phyloP scores from a whole-genome alignment of 2,888 invertebrate genomes.

The Melikaiella ostensackeni region DNA sequence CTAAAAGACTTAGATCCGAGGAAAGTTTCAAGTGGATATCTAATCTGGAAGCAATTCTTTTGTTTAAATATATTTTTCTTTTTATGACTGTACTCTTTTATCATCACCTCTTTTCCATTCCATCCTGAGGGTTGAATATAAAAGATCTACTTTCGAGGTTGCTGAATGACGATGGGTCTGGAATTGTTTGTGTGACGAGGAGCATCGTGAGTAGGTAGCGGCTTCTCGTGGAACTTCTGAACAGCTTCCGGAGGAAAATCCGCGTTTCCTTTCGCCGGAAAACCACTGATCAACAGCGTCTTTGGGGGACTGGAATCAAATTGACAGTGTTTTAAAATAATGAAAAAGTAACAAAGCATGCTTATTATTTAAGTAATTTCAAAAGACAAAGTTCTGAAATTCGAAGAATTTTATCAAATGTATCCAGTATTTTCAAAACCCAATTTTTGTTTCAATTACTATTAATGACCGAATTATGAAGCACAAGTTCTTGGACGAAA shows the following conservation, averaged over 20 bases:
- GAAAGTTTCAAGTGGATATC: conserved; percentile 16
- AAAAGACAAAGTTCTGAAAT: too few relatives aligned
- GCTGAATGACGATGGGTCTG: conserved; percentile 87
- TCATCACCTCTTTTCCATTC: background rate
- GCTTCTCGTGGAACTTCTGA: conserved; percentile 88
- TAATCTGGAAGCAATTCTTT: background rate
- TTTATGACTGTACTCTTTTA: conserved; percentile 16
- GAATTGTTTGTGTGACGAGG: conserved; percentile 80
- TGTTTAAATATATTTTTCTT: background rate
- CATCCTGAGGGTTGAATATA: background rate
- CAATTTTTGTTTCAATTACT: too few relatives aligned
- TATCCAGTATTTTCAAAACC: too few relatives aligned
- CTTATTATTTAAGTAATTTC: too few relatives aligned
- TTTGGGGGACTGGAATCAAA: conserved; percentile 83
- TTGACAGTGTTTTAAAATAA: conserved; percentile 15
- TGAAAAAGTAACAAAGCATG: too few relatives aligned
- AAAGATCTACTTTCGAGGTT: conserved; percentile 88
- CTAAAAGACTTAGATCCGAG: background rate
- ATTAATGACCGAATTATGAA: too few relatives aligned
- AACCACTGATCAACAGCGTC: conserved; percentile 87
- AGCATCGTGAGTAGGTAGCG: conserved; percentile 83
- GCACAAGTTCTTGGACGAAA: background rate
- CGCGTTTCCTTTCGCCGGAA: conserved; percentile 88
- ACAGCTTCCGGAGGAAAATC: conserved; percentile 95
- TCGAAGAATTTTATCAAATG: too few relatives aligned